Base-by-base conservation (phyloP, 2,113 vertebrate species). In the Manacus vitellinus region DNA sequence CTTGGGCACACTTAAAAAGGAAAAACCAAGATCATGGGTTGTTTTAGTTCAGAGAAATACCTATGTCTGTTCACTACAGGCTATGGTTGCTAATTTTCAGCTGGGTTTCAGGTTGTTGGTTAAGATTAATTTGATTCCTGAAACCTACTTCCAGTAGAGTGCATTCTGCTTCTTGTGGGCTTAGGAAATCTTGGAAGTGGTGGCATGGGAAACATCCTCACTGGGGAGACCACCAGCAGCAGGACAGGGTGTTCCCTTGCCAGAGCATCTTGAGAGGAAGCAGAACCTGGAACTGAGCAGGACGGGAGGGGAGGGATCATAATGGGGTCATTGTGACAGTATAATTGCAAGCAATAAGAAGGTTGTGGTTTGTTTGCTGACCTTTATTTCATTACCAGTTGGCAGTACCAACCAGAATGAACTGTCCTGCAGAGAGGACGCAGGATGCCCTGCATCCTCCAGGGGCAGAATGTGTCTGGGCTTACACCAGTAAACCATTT, bases 241-340 rank as follows among this genome's bases (percentile, higher is more conserved):
- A 67, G 73, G 25, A 83, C 30, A 55, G 72, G 55, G 55, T 25
- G 94, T 66, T 86, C 27, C 31, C 54, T 0, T 23, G 25, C 43
- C 1, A 1, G 43, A 86, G 62, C 0, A 1, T 4, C 9, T 39
- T 3, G 4, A 72, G 72, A 94, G 80, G 92, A 94, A 86, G 86
- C 88, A 80, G 76, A 67, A 91, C 14, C 15, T 55, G 39, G 59
- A 55, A 46, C n/a, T 33, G 43, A 85, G 65, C 72, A 35, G 82
- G 58, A 84, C 0, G 0, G 79, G 75, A 96, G 88, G 51, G 83
- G 43, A 88, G 54, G 43, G 72, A 61, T 66, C 6, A 1, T 51
- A 47, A 4, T 0, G 2, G 78, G 83, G 55, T 71, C 46, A 18
- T 73, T 70, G 27, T 18, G 27, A 39, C 63, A 0, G 0, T 18